Conservation (phyloP, 2,113 vertebrate species). For the Potamarius usumacintae region DNA sequence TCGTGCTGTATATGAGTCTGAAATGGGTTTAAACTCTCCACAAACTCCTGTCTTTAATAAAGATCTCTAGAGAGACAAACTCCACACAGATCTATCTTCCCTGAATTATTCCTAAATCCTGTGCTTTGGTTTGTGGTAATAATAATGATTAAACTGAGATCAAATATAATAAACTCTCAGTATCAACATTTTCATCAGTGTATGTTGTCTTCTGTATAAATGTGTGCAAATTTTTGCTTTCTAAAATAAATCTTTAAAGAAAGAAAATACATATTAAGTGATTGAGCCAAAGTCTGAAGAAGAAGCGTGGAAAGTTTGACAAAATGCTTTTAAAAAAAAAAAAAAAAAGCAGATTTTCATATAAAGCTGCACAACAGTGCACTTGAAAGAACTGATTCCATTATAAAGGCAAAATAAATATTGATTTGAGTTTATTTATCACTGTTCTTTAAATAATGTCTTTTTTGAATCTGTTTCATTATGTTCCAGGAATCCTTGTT, state of each 20-base stretch:
- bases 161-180: background rate
- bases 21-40: too few relatives aligned
- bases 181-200: background rate
- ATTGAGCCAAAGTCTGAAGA: background rate
- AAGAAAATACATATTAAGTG: background rate
- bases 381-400: background rate
- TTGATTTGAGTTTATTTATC: background rate
- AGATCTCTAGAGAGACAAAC: too few relatives aligned
- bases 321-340: background rate
- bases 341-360: background rate
- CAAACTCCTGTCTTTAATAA: too few relatives aligned
- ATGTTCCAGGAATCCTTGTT: background rate
- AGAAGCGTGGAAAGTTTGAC: background rate
- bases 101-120: background rate
- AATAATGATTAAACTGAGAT: background rate
- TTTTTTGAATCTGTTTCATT: background rate
- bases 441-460: background rate
- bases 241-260: background rate
- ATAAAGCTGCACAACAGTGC: background rate
- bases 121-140: background rate
- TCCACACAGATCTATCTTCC: too few relatives aligned
- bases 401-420: background rate
- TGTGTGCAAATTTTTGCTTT: background rate
- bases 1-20: too few relatives aligned
- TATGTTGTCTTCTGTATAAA: background rate